phyloP scores from a whole-genome alignment of 2,113 vertebrate genomes.

The Cynoglossus semilaevis region DNA sequence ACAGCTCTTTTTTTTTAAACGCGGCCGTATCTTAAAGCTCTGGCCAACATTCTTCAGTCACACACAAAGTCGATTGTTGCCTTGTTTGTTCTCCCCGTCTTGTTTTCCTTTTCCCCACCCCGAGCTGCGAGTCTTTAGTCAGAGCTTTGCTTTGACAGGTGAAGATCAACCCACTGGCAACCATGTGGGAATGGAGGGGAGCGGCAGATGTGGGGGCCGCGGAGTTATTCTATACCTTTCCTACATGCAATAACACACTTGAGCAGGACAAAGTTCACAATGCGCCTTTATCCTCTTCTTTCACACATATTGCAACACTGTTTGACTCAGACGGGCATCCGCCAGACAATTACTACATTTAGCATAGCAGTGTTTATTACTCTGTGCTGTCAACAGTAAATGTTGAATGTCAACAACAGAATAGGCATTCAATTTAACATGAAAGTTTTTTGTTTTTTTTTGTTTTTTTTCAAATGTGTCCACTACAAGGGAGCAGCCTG shows the following conservation, averaged over 20 bases:
- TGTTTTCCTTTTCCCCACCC: constrained; percentile 66
- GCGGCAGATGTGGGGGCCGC: constrained; percentile 62
- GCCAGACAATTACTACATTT: constrained; percentile 1
- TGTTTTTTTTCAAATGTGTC: constrained; percentile 30
- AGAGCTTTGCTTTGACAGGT: constrained; percentile 80
- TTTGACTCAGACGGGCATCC: constrained; percentile 14
- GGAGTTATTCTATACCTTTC: constrained; percentile 74
- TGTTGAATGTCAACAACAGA: constrained; percentile 23
- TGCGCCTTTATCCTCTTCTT: constrained; percentile 62
- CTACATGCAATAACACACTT: constrained; percentile 74
- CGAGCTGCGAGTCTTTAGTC: constrained; percentile 74
- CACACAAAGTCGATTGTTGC: constrained; percentile 17
- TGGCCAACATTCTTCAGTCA: background rate
- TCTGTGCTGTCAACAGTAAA: constrained; percentile 18
- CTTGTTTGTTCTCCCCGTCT: constrained; percentile 56
- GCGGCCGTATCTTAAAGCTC: too few species aligned
- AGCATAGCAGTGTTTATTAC: constrained; percentile 9
- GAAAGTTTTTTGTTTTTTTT: background rate
- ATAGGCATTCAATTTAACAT: constrained; percentile 3
- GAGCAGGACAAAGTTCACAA: constrained; percentile 68
- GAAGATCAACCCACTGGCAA: constrained; percentile 77
- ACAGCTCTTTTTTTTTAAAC: too few species aligned
- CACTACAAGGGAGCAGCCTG: constrained; percentile 43
- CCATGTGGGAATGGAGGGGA: constrained; percentile 61
- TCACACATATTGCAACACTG: constrained; percentile 44